These are phyloP conservation scores for Microctonus hyperodae DNA, from an alignment of 2,888 invertebrate species.

Conservation along the genomic window DNA sequence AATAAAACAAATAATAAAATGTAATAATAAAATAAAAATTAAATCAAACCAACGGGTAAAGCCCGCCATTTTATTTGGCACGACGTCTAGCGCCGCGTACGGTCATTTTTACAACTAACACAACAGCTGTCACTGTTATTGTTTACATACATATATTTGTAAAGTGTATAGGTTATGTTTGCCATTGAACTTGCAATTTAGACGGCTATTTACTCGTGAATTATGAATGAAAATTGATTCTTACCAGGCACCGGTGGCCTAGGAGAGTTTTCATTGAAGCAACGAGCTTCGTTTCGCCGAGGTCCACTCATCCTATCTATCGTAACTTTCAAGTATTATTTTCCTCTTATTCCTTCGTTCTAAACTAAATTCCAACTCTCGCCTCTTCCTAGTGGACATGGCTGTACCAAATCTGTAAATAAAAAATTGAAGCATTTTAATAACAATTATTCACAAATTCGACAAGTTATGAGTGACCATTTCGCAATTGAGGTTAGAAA, in stretches of 20 bases:
- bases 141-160: background rate
- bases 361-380: conserved; percentile 59
- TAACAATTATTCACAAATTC: too few relatives aligned
- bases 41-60: background rate
- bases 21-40: too few relatives aligned
- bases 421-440: conserved; percentile 19
- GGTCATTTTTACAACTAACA: background rate
- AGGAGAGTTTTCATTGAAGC: conserved; percentile 73
- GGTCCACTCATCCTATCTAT: conserved; percentile 63
- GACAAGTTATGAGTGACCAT: too few relatives aligned
- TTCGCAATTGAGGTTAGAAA: background rate
- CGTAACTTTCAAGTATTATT: conserved; percentile 59
- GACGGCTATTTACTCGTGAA: background rate
- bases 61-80: background rate
- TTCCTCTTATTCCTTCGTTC: conserved; percentile 47
- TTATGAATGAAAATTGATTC: conserved; percentile 58
- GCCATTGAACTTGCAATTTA: conserved; percentile 1
- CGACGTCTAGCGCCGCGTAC: background rate
- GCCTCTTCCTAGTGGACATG: conserved; percentile 62
- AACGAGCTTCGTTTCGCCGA: conserved; percentile 60
- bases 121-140: conserved; percentile 15
- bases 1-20: too few relatives aligned
- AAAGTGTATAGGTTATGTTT: conserved; percentile 10
- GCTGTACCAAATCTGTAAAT: conserved; percentile 60
- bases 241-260: conserved; percentile 86